Conservation (phyloP, 2,888 invertebrate species). For the Endomychus coccineus region DNA sequence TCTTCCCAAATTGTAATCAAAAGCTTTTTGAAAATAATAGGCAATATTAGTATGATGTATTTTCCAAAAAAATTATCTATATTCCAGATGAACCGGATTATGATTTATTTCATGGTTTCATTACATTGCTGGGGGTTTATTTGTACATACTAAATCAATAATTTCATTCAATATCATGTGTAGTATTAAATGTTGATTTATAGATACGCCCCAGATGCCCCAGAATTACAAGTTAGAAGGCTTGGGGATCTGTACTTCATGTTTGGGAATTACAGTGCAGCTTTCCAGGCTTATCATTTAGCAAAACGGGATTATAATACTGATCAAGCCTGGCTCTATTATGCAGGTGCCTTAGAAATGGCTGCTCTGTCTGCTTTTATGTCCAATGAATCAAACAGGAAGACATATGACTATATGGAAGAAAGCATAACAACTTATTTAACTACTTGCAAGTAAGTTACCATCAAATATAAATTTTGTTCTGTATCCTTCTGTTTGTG, state of each 20-base stretch:
- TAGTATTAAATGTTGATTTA: too few species aligned
- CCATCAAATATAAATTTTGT: too few species aligned
- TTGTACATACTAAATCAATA: too few species aligned
- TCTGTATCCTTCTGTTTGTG: too few species aligned
- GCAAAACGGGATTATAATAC: slow-evolving; percentile 96
- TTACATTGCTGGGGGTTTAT: too few species aligned
- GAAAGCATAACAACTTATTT: slow-evolving; percentile 88
- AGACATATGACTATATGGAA: slow-evolving; percentile 87
- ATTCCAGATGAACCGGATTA: too few species aligned
- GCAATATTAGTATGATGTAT: too few species aligned
- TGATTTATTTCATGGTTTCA: too few species aligned
- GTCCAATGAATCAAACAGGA: slow-evolving; percentile 69
- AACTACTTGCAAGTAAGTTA: slow-evolving; percentile 73
- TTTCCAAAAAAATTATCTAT: background rate
- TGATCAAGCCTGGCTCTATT: slow-evolving; percentile 96
- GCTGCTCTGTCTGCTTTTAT: slow-evolving; percentile 88
- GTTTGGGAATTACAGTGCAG: slow-evolving; percentile 87
- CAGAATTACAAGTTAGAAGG: slow-evolving; percentile 87
- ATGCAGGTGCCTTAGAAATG: slow-evolving; percentile 95
- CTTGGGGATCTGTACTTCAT: slow-evolving; percentile 94
- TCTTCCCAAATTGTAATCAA: too few species aligned
- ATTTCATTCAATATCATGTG: too few species aligned
- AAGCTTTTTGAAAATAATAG: too few species aligned
- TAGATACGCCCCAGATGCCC: slow-evolving; percentile 75
- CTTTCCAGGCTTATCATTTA: slow-evolving; percentile 90